Conservation (phyloP, 2,888 invertebrate species). For the Xiphydria camelus region DNA sequence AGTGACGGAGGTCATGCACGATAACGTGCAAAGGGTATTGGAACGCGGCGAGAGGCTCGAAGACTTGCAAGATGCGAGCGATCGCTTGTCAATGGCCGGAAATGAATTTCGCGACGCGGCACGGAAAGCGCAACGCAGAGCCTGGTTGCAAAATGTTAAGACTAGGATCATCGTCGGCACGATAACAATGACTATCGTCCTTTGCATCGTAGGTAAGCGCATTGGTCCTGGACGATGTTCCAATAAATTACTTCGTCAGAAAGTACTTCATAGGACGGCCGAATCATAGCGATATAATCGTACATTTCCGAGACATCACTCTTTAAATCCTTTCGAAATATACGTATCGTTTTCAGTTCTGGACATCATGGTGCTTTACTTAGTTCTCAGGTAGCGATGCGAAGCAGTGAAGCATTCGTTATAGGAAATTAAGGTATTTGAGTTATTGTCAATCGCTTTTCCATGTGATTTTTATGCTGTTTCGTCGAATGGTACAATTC, state of each 20-base stretch:
- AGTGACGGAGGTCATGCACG: slow-evolving; percentile 54
- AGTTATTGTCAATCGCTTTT: slow-evolving; percentile 9
- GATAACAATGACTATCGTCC: slow-evolving; percentile 39
- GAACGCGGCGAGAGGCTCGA: slow-evolving; percentile 54
- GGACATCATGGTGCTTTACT: slow-evolving; percentile 51
- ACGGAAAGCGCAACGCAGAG: slow-evolving; percentile 44
- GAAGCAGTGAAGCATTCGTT: slow-evolving; percentile 20
- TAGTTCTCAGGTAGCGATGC: slow-evolving; percentile 48
- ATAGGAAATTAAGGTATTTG: slow-evolving; percentile 34
- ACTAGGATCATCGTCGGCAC: slow-evolving; percentile 41
- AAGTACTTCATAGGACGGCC: no score
- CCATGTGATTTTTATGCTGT: no score
- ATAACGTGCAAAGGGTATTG: slow-evolving; percentile 54
- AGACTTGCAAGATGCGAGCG: slow-evolving; percentile 52
- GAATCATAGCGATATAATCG: no score
- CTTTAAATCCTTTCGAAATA: no score
- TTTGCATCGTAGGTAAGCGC: slow-evolving; percentile 50
- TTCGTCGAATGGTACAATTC: no score
- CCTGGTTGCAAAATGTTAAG: slow-evolving; percentile 50
- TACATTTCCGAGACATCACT: no score
- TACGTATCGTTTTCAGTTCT: slow-evolving; percentile 48
- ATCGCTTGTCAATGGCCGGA: slow-evolving; percentile 46
- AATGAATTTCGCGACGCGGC: slow-evolving; percentile 51
- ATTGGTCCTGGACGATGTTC: no score
- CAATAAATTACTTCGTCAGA: no score